Conservation (phyloP, 2,797 vertebrate species). For the Cossypha niveicapilla region DNA sequence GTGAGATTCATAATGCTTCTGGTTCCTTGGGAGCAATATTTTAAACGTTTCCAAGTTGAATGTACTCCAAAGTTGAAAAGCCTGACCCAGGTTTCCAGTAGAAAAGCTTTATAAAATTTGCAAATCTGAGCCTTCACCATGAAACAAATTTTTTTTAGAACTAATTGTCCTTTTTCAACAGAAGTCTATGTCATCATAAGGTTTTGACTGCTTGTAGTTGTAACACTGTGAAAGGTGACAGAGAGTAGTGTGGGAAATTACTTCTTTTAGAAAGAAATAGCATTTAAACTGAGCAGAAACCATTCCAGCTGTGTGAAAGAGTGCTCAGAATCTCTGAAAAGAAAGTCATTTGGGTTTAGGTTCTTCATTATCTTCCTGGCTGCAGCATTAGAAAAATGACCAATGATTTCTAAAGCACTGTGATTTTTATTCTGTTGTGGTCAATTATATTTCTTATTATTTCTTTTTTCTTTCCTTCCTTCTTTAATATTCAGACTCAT, state of each 20-base stretch:
- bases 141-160: neutral
- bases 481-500: slow-evolving; percentile 10
- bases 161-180: neutral
- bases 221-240: neutral
- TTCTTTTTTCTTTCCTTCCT: neutral
- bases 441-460: neutral
- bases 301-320: neutral
- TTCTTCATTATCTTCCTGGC: neutral
- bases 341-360: neutral
- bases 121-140: neutral
- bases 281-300: neutral
- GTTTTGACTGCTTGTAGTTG: slow-evolving; percentile 4
- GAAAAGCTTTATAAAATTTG: neutral
- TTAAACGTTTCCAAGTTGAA: neutral
- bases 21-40: neutral
- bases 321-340: neutral
- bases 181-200: neutral
- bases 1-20: neutral
- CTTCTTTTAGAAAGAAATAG: neutral
- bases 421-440: neutral
- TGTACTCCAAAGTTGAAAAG: neutral
- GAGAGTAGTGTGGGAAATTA: neutral
- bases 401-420: neutral
- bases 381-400: neutral
- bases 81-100: neutral